Conservation (phyloP, 2,797 vertebrate species). For the Nannoperca australis region DNA sequence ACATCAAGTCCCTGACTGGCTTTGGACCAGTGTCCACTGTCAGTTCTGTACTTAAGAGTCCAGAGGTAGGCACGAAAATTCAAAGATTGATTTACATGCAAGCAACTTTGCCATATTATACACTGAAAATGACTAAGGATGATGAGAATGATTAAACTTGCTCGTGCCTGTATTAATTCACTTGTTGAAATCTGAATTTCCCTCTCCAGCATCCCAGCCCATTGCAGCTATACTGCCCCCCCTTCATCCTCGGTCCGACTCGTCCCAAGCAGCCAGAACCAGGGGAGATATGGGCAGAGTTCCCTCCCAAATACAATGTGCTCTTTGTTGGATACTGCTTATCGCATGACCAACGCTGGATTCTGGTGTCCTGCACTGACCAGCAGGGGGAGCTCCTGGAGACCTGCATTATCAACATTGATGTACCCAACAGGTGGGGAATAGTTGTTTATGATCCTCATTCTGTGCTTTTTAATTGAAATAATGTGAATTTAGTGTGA, state of each 20-base stretch:
- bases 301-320: constrained; percentile 93
- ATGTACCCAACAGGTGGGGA: constrained; percentile 94
- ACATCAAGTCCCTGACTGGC: constrained; percentile 96
- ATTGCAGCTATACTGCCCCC: constrained; percentile 92
- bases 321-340: constrained; percentile 97
- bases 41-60: constrained; percentile 89
- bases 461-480: neutral
- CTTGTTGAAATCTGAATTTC: neutral
- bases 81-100: neutral
- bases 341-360: constrained; percentile 98
- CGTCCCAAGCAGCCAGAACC: constrained; percentile 93
- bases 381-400: constrained; percentile 95
- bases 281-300: constrained; percentile 93
- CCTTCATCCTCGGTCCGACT: constrained; percentile 93
- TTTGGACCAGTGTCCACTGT: constrained; percentile 95
- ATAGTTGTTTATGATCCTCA: neutral
- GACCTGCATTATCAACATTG: constrained; percentile 95
- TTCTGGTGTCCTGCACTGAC: constrained; percentile 97
- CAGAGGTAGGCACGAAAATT: constrained; percentile 85
- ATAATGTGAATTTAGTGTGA: neutral
- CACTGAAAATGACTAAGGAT: neutral
- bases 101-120: neutral
- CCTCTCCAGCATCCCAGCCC: constrained; percentile 90
- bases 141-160: neutral
- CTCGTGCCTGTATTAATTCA: neutral